A percentile compares a stretch with the other conserved stretches of the same genome.
Conservation (phyloP, 1,140 invertebrate genomes). For the Pemphigus obesinymphae region DNA sequence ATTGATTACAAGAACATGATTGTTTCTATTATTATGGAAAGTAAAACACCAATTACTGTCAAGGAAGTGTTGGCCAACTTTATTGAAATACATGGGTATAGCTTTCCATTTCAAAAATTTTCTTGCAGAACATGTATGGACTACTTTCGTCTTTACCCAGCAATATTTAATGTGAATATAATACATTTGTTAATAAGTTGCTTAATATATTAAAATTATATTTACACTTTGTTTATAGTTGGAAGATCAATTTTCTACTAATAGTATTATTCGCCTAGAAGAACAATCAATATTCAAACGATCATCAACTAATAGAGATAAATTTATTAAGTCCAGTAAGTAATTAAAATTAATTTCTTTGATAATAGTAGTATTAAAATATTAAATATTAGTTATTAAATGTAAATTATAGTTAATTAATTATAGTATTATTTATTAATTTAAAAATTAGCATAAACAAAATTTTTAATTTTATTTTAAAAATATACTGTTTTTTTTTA, state of each 20-base stretch:
- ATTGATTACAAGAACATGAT: background rate
- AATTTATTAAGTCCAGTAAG: background rate
- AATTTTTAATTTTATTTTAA: too few species aligned
- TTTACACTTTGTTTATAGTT: background rate
- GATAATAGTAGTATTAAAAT: too few species aligned
- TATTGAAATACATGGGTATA: background rate
- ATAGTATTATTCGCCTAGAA: background rate
- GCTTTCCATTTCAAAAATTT: background rate
- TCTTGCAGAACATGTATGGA: conserved; percentile 7
- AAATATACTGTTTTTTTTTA: too few species aligned
- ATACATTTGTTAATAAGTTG: background rate
- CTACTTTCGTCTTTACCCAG: background rate
- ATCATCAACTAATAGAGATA: background rate
- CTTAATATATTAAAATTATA: background rate
- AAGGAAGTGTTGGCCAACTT: background rate
- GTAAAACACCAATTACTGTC: background rate
- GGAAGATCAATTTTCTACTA: background rate
- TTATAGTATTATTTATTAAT: too few species aligned
- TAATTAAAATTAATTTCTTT: background rate
- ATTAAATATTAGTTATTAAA: too few species aligned
- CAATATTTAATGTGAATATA: background rate
- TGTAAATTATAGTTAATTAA: too few species aligned
- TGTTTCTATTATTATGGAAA: background rate
- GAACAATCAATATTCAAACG: background rate
- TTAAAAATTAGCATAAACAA: too few species aligned